Conservation (phyloP, 1,140 invertebrate species). For the Phymorhynchus buccinoides region DNA sequence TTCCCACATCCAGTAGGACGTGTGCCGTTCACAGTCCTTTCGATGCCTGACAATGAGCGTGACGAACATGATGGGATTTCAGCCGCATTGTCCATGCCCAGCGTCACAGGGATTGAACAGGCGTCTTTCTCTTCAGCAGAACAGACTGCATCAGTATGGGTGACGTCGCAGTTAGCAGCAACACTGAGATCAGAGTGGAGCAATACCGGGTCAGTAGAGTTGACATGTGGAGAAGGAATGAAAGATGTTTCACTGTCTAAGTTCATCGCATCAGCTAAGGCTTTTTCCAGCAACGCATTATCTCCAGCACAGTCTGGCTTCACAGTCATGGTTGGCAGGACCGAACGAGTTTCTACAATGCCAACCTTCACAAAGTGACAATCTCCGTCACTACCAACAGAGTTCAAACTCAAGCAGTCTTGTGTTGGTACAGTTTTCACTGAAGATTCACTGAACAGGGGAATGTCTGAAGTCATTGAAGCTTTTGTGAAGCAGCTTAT, state of each 20-base stretch:
- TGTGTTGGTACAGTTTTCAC: too few relatives aligned
- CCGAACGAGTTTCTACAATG: too few relatives aligned
- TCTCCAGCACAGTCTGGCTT: background rate
- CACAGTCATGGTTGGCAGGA: background rate
- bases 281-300: background rate
- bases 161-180: background rate
- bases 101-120: background rate
- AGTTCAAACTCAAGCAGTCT: too few relatives aligned
- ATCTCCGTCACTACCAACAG: too few relatives aligned
- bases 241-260: background rate
- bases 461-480: too few relatives aligned
- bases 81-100: background rate
- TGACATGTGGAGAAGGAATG: background rate
- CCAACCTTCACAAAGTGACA: too few relatives aligned
- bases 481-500: too few relatives aligned
- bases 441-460: too few relatives aligned
- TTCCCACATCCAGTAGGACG: background rate
- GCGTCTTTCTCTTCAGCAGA: background rate
- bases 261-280: background rate
- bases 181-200: background rate
- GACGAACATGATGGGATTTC: background rate
- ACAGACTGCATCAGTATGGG: background rate
- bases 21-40: background rate
- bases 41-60: background rate
- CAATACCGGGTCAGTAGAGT: background rate